These are phyloP conservation scores for Harpalus rufipes DNA, from an alignment of 2,888 invertebrate genomes.

Conservation along the genomic window DNA sequence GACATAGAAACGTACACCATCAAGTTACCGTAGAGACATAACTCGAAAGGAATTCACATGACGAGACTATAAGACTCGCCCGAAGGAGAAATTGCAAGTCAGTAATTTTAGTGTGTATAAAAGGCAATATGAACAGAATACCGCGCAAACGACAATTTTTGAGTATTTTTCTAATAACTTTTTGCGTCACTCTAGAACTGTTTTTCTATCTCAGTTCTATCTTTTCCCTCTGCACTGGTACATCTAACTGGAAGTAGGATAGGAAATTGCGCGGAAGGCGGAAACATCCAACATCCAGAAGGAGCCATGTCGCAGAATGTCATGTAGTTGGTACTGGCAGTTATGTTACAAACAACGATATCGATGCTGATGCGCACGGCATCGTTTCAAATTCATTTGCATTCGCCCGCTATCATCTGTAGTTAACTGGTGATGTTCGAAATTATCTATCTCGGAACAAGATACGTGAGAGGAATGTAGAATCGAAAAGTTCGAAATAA, in stretches of 20 bases:
- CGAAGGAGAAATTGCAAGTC: no score
- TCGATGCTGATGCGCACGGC: background rate
- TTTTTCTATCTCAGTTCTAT: background rate
- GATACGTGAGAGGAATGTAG: background rate
- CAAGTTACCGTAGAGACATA: no score
- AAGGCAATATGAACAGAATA: no score
- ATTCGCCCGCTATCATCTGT: background rate
- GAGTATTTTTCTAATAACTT: background rate
- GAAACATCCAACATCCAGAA: constrained; percentile 61
- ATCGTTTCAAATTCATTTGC: constrained; percentile 4
- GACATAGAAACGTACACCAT: no score
- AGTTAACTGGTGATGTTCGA: background rate
- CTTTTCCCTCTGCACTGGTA: background rate
- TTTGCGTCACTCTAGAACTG: background rate
- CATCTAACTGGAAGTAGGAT: constrained; percentile 21
- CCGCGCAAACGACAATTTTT: no score
- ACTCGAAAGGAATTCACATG: no score
- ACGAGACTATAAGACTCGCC: no score
- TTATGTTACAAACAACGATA: constrained; percentile 14
- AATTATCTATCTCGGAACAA: background rate
- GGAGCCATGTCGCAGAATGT: background rate
- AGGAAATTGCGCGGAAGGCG: constrained; percentile 49
- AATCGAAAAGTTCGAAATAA: background rate
- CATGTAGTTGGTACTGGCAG: constrained; percentile 40
- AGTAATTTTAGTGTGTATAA: no score